These are phyloP conservation scores for Acutogordius australiensis DNA, from an alignment of 2,888 invertebrate genomes.

Conservation along the genomic window DNA sequence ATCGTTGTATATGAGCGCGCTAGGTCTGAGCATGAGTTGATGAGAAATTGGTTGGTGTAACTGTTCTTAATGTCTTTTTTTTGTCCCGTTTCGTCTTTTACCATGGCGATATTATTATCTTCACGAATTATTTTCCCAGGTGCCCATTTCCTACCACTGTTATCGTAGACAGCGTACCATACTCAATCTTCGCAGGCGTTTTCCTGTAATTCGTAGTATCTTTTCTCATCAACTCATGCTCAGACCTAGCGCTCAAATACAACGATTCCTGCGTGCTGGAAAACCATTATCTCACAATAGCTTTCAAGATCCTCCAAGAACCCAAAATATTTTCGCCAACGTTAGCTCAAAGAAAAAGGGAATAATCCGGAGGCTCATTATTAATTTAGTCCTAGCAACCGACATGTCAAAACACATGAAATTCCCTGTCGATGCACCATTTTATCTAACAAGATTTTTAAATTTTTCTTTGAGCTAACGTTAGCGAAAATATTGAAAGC, in stretches of 20 bases:
- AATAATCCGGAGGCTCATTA: slow-evolving; percentile 86
- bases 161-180: too few species aligned
- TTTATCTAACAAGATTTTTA: too few species aligned
- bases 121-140: too few species aligned
- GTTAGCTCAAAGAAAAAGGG: slow-evolving; percentile 79
- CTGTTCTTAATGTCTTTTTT: too few species aligned
- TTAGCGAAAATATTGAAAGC: slow-evolving; percentile 92
- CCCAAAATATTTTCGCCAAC: slow-evolving; percentile 74
- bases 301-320: slow-evolving; percentile 73
- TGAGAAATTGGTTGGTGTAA: slow-evolving; percentile 90
- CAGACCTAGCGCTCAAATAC: slow-evolving; percentile 95
- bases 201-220: too few species aligned
- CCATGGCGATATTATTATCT: too few species aligned
- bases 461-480: slow-evolving; percentile 66
- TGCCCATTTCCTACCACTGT: too few species aligned
- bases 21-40: slow-evolving; percentile 91
- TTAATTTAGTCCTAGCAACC: slow-evolving; percentile 96
- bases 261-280: slow-evolving; percentile 97
- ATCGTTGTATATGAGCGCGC: slow-evolving; percentile 97
- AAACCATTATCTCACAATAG: slow-evolving; percentile 94
- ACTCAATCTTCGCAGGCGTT: too few species aligned
- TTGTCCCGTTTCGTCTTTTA: too few species aligned
- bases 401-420: slow-evolving; percentile 99
- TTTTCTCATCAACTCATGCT: slow-evolving; percentile 91
- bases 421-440: slow-evolving; percentile 73